phyloP scores from a whole-genome alignment of 2,797 vertebrate genomes.

The Caiman crocodilus region DNA sequence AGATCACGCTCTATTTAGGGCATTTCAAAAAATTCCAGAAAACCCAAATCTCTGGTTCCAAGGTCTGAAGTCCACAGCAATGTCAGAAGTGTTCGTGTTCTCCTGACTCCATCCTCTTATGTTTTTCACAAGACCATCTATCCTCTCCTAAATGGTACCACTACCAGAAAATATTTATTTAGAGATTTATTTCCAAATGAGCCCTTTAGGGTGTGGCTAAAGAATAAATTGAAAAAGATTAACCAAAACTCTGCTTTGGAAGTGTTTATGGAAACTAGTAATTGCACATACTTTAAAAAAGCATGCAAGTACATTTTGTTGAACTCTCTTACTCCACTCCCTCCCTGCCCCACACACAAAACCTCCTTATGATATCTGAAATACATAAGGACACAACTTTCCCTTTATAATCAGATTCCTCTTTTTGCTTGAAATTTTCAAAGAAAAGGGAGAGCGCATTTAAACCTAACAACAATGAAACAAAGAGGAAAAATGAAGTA shows the following conservation, averaged over 20 bases:
- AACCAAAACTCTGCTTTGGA: not conserved
- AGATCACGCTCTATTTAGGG: no score
- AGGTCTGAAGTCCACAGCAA: not conserved
- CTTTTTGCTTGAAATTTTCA: not conserved
- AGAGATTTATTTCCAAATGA: not conserved
- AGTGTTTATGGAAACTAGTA: not conserved
- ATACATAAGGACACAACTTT: not conserved
- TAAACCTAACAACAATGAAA: no score
- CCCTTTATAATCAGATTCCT: not conserved
- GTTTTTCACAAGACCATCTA: not conserved
- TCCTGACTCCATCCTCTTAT: not conserved
- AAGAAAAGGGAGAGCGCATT: not conserved
- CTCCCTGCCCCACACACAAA: not conserved
- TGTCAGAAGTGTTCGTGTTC: not conserved
- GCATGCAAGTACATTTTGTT: not conserved
- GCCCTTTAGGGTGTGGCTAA: not conserved
- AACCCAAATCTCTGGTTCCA: no score
- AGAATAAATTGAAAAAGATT: not conserved
- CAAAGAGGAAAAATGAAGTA: constrained; percentile 22
- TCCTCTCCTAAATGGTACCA: not conserved
- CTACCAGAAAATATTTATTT: not conserved
- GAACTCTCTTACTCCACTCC: not conserved
- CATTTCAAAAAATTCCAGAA: no score
- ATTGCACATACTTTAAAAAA: not conserved
- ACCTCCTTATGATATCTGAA: not conserved